A percentile compares a stretch with the other conserved stretches of the same genome.
Conservation (phyloP, 2,797 vertebrate genomes). For the Mareca penelope region DNA sequence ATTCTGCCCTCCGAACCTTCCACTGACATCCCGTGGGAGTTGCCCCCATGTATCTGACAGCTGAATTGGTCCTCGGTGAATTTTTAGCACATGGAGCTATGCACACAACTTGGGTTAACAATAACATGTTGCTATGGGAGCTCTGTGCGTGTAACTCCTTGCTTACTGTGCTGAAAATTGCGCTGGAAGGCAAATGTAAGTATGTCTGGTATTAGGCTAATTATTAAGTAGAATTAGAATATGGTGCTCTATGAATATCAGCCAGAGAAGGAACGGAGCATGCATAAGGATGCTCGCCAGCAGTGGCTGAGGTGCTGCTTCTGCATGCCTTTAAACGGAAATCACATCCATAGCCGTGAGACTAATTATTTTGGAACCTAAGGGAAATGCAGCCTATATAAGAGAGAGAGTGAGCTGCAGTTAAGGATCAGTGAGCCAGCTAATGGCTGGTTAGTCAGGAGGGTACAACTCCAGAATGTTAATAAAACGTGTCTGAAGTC, state of each 20-base stretch:
- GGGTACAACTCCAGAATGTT: conserved; percentile 73
- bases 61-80: conserved; percentile 52
- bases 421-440: conserved; percentile 77
- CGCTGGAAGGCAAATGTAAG: conserved; percentile 35
- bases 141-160: neutral
- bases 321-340: conserved; percentile 67
- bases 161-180: conserved; percentile 45
- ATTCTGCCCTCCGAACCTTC: conserved; percentile 31
- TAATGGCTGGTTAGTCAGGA: conserved; percentile 76
- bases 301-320: conserved; percentile 51
- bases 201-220: conserved; percentile 51
- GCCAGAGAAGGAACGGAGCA: neutral
- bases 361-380: conserved; percentile 76
- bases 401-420: conserved; percentile 71
- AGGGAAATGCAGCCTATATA: conserved; percentile 74
- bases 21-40: neutral
- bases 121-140: conserved; percentile 57
- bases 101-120: conserved; percentile 55
- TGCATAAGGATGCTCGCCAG: conserved; percentile 52
- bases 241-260: conserved; percentile 38
- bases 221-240: conserved; percentile 47
- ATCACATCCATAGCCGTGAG: conserved; percentile 68
- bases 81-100: conserved; percentile 46
- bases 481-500: conserved; percentile 70
- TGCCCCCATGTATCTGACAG: conserved; percentile 27